Evolutionary conservation across 2,888 invertebrate genomes (phyloP), one percentile per base, ranked within the genome.

Genomic region (Dorcus parallelipipedus): DNA sequence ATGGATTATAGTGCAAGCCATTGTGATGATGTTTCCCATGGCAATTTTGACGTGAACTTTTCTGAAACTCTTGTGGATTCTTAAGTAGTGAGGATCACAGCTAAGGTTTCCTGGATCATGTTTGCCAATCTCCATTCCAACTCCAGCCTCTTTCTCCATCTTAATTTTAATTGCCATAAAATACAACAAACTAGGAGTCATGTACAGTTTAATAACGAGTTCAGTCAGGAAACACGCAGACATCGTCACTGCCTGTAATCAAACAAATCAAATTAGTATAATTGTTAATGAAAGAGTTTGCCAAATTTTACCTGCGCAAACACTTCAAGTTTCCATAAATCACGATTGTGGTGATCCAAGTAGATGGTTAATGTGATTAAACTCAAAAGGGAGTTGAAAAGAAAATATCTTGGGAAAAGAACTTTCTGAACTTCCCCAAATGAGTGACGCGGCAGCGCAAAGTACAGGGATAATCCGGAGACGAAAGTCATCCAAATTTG

Each of bases 401-500:
- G 84, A 78, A 93, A 94, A 79, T 93, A 94, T 70, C 88, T 87
- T 1, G 95, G 95, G 76, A 95, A 95, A 58, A 95, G 80, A 42
- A 91, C 86, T 62, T 90, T 87, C 76, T 95, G 95, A 10, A 95
- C 91, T 67, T 89, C 87, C 0, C 93, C 94, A 77, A 95, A 95
- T 64, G 88, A 88, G 70, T 93, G 93, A 14, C 95, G 85, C 0
- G 94, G 93, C 64, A 95, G 81, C 6, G 87, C 86, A 80, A 94
- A 93, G 79, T 91, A 95, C 54, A 95, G 81, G 56, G 93, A 88
- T 53, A 95, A 79, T 64, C 95, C 95, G 72, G 94, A 94, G 39
- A 95, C 84, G 72, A 95, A 90, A 9, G 94, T 93, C 91, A 95
- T 95, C 95, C 95, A 95, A 65, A 94, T 85, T 80, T 95, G 94